Evolutionary conservation across 2,888 invertebrate species (phyloP), one percentile per base, ranked within the genome.

Genomic region (Anorthoa munda): DNA sequence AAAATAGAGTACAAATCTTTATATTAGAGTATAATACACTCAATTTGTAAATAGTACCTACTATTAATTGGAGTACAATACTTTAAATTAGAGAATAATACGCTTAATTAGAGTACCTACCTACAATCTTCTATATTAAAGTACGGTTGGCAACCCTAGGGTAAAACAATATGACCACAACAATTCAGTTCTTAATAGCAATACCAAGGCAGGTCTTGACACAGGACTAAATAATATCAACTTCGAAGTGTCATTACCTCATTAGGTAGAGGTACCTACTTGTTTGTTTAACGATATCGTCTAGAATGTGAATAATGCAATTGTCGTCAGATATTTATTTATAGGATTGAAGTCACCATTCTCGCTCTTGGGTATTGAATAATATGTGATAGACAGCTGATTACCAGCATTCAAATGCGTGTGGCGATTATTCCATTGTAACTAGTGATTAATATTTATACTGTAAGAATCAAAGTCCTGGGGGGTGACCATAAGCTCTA

Each of bases 341-440:
- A 93, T 95, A 95, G 92, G 85, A 85, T 89, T 95, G 93, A 93
- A 94, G 93, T 95, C 95, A 95, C 90, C 90, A 86, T 88, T 87
- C 84, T 86, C 76, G 79, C 61, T 84, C 77, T 77, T 59, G 18
- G 9, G 39, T 18, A 31, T 58, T 58, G 56, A 31, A 58, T 58
- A 56, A 31, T 56, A 58, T 12, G 31, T 58, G 31, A 58, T 58
- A 31, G 58, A 58, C 58, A 58, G 18, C 11, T 4, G 18, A 58
- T 31, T 56, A 58, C 26, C 18, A 26, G 18, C 2, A 13, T 56
- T 56, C 56, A 56, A 56, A 56, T 26, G 17, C 26, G 17, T 17
- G 26, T 56, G 15, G 26, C 17, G 17, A 26, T 17, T 56, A 56
- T 0, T 56, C 15, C 11, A 26, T 9, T 39, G 39, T 39, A 9